Conservation (phyloP, 64 coral and sea anemone species). For the Stichodactyla helianthus region DNA sequence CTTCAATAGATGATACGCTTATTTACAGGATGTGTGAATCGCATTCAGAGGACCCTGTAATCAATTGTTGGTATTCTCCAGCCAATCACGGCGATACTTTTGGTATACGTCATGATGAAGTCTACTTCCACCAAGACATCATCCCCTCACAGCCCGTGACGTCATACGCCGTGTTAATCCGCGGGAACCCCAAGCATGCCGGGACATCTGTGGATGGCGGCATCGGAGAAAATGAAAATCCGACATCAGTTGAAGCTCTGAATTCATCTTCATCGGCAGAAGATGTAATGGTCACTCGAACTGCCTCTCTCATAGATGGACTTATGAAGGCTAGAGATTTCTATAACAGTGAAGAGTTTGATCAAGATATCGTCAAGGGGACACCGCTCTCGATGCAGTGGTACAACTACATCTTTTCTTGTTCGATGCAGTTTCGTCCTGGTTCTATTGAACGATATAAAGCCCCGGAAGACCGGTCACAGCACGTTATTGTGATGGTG, state of each 20-base stretch:
- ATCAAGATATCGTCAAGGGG: slow-evolving; percentile 39
- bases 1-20: neutral
- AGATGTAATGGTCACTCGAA: slow-evolving; percentile 33
- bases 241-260: slow-evolving; percentile 4
- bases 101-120: slow-evolving; percentile 81
- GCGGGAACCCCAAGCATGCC: slow-evolving; percentile 32
- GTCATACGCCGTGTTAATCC: slow-evolving; percentile 70
- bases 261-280: neutral
- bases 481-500: slow-evolving; percentile 67
- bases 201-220: slow-evolving; percentile 58
- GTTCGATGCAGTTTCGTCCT: slow-evolving; percentile 52
- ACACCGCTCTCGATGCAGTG: slow-evolving; percentile 72
- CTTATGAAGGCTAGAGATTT: slow-evolving; percentile 63
- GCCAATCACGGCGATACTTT: slow-evolving; percentile 59
- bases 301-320: slow-evolving; percentile 46
- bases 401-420: slow-evolving; percentile 81
- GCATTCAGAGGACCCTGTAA: slow-evolving; percentile 38
- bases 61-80: slow-evolving; percentile 70
- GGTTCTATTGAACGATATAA: slow-evolving; percentile 60
- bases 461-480: slow-evolving; percentile 41
- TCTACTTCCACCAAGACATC: slow-evolving; percentile 63
- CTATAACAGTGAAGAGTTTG: slow-evolving; percentile 33
- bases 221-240: slow-evolving; percentile 15
- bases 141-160: slow-evolving; percentile 72
- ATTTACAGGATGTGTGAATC: slow-evolving; percentile 32